These are phyloP conservation scores for Psilopogon haemacephalus DNA, from an alignment of 2,113 vertebrate genomes.

Conservation along the genomic window DNA sequence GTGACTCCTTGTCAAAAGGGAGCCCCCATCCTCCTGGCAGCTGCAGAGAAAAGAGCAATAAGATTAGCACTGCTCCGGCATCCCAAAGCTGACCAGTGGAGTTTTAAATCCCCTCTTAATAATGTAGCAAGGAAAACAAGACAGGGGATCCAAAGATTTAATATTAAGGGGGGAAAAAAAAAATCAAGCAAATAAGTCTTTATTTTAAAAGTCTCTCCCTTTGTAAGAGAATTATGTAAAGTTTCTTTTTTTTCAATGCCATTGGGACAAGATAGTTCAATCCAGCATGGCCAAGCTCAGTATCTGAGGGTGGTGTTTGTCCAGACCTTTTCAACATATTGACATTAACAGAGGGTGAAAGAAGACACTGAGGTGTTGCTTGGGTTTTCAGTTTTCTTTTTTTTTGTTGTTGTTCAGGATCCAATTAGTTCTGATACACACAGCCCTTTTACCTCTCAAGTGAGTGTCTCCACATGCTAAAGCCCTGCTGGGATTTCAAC, in stretches of 20 bases:
- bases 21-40: neutral
- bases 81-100: neutral
- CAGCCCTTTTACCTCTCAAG: neutral
- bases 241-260: neutral
- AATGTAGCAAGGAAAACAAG: neutral
- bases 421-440: neutral
- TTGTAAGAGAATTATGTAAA: neutral
- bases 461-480: neutral
- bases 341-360: neutral
- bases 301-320: neutral
- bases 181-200: constrained; percentile 1
- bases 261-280: neutral
- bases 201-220: neutral
- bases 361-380: neutral
- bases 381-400: no score
- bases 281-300: neutral
- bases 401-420: neutral
- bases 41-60: neutral
- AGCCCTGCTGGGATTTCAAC: neutral
- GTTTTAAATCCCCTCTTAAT: constrained; percentile 46
- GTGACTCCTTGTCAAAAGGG: no score
- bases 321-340: neutral
- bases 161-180: neutral
- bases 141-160: neutral
- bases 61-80: neutral